Evolutionary conservation across 2,113 vertebrate genomes (phyloP), one percentile per base, ranked within the genome.

Genomic region (Cichladusa arquata): DNA sequence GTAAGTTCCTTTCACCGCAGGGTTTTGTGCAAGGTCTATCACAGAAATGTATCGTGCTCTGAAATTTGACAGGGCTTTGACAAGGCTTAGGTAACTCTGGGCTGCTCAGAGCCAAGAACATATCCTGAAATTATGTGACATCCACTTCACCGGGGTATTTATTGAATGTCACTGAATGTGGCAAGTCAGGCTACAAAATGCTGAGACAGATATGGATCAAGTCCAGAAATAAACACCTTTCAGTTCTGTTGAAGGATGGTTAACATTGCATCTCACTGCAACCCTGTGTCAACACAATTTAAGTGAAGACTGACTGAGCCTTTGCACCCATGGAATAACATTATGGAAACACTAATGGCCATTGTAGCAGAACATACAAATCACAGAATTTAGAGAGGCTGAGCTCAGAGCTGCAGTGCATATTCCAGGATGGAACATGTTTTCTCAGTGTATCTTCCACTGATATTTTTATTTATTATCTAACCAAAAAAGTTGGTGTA

Each of bases 141-240:
- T 82, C 87, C 54, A 23, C 42, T 83, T 88, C 74, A 56, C 66
- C n/a, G 74, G 54, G 71, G 26, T 61, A 34, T 93, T 88, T 95
- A 86, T 34, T 4, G 4, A 40, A 50, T 73, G 79, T 85, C 91
- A 92, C 36, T 40, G 69, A 88, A 70, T 14, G 78, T 60, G 85
- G 71, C 72, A 90, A 92, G 78, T 62, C 54, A 93, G 62, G 58
- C 44, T 64, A 72, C 78, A 51, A 83, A 93, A 66, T 47, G 50
- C 38, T 92, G 90, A 91, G 86, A 66, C 44, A 94, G 93, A 53
- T 69, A 70, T 29, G 85, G 79, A 95, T 88, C 90, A 94, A 95
- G 79, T 56, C 86, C 53, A 12, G 23, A 36, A 86, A 48, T 65
- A 91, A 80, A 72, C 40, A 19, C 24, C 12, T 71, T 77, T 88